phyloP scores from a whole-genome alignment of 2,113 vertebrate species.

The human region GRCh38 chrX:114674501-114675000 shows the following conservation, averaged over 20 bases:
- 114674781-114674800: not conserved
- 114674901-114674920: not conserved
- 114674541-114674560: not conserved
- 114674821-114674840: not conserved
- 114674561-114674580: not conserved
- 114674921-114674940: not conserved
- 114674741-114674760: not conserved
- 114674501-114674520: not conserved
- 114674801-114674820: not conserved
- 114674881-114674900: not conserved
- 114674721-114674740: not conserved
- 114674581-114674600: not conserved
- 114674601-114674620: not conserved
- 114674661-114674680: not conserved
- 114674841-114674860: not conserved
- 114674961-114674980: constrained; percentile 29
- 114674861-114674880: not conserved
- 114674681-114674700: not conserved
- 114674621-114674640: not conserved
- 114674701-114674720: not conserved
- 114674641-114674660: not conserved
- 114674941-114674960: constrained; percentile 1
- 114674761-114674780: not conserved
- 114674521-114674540: not conserved
- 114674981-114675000: not conserved